These are phyloP conservation scores for Triops longicaudatus DNA, from an alignment of 1,140 invertebrate species.

Conservation along the genomic window DNA sequence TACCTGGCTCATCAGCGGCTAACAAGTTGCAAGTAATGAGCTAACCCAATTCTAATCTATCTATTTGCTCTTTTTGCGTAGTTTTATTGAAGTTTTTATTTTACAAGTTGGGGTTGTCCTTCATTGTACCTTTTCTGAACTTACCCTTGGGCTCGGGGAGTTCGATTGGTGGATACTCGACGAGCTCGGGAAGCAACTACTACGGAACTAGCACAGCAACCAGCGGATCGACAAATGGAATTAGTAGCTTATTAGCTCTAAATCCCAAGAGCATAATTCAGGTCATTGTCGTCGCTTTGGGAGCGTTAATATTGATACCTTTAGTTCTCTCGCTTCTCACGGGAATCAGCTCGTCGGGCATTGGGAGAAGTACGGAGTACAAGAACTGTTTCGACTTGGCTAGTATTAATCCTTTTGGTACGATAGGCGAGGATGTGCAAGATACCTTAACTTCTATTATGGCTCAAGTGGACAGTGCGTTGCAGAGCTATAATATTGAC, in stretches of 20 bases:
- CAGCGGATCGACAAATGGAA: neutral
- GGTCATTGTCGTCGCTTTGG: conserved; percentile 17
- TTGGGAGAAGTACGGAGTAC: conserved; percentile 19
- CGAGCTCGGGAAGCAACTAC: conserved; percentile 13
- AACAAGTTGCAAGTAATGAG: neutral
- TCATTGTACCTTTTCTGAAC: conserved; percentile 23
- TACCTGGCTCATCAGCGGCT: neutral
- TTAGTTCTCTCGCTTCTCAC: conserved; percentile 9
- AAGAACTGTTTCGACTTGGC: neutral
- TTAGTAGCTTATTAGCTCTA: conserved; percentile 18
- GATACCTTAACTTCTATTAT: neutral
- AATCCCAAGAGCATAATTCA: conserved; percentile 19
- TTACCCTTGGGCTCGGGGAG: neutral
- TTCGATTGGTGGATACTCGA: neutral
- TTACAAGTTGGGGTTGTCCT: conserved; percentile 18
- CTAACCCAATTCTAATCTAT: neutral
- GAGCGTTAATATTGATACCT: conserved; percentile 11
- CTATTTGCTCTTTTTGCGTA: neutral
- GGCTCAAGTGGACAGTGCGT: conserved; percentile 57
- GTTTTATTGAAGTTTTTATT: neutral
- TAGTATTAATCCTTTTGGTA: neutral
- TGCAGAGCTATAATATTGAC: conserved; percentile 64
- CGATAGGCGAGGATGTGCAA: conserved; percentile 18
- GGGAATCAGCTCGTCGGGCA: neutral
- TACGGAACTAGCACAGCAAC: neutral